Evolutionary conservation across 2,888 invertebrate genomes (phyloP).

Genomic region (Agelastica alni): DNA sequence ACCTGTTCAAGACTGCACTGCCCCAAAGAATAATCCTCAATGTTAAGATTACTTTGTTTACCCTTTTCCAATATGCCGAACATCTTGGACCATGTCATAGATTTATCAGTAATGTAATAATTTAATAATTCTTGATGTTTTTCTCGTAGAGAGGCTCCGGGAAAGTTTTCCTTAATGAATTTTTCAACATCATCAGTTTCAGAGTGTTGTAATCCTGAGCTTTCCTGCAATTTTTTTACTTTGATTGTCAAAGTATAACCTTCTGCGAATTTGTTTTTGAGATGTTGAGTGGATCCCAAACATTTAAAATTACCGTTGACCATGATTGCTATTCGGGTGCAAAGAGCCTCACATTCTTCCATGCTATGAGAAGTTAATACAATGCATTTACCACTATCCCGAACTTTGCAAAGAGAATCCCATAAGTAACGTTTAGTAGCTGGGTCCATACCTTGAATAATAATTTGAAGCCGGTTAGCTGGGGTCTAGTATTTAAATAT

Average conservation of each 20-base stretch:
- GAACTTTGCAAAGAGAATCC: slow-evolving; percentile 71
- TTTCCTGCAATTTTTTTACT: slow-evolving; percentile 49
- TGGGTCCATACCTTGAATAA: slow-evolving; percentile 81
- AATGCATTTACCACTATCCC: slow-evolving; percentile 73
- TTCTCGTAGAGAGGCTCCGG: slow-evolving; percentile 60
- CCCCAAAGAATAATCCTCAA: slow-evolving; percentile 81
- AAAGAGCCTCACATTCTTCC: slow-evolving; percentile 86
- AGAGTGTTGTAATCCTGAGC: neutral
- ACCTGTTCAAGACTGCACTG: slow-evolving; percentile 63
- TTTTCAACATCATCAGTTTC: slow-evolving; percentile 37
- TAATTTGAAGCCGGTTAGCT: too few relatives aligned
- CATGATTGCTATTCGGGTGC: slow-evolving; percentile 81
- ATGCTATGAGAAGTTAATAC: slow-evolving; percentile 85
- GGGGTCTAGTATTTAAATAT: too few relatives aligned
- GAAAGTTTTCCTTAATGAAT: slow-evolving; percentile 47
- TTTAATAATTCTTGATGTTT: slow-evolving; percentile 73
- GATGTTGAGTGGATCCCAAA: slow-evolving; percentile 78
- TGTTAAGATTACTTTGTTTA: slow-evolving; percentile 52
- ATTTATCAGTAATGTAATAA: slow-evolving; percentile 67
- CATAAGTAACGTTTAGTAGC: slow-evolving; percentile 80
- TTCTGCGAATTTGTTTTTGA: slow-evolving; percentile 78
- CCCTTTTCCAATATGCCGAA: slow-evolving; percentile 73
- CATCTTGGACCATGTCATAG: slow-evolving; percentile 72
- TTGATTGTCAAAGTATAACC: slow-evolving; percentile 57
- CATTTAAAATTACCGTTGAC: slow-evolving; percentile 83